A percentile compares a stretch with the other conserved stretches of the same genome.
Evolutionary conservation across 1,140 invertebrate species (phyloP).

Genomic region (Latrodectus geometricus): DNA sequence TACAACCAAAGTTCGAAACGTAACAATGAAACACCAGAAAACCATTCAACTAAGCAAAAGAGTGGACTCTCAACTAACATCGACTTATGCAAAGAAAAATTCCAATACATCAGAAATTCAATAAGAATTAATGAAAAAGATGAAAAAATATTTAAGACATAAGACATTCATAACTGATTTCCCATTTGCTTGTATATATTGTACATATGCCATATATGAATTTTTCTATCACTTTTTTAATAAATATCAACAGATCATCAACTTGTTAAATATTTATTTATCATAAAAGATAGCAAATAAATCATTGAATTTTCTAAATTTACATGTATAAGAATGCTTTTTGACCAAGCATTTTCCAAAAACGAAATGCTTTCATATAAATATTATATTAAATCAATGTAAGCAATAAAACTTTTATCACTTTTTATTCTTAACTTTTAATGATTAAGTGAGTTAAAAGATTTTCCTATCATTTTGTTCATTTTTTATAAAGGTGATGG

Average conservation of each 20-base stretch:
- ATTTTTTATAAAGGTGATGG: too few relatives aligned
- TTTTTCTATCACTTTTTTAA: not conserved
- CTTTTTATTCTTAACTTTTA: too few relatives aligned
- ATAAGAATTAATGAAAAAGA: not conserved
- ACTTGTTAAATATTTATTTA: not conserved
- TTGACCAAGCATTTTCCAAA: too few relatives aligned
- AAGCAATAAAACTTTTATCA: too few relatives aligned
- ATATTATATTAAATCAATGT: too few relatives aligned
- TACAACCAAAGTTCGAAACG: not conserved
- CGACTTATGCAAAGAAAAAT: not conserved
- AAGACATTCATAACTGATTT: not conserved
- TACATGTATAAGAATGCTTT: too few relatives aligned
- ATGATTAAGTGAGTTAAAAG: too few relatives aligned
- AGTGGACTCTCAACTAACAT: not conserved
- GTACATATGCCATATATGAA: not conserved
- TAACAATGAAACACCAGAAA: not conserved
- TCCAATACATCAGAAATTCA: not conserved
- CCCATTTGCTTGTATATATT: not conserved
- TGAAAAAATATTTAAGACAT: not conserved
- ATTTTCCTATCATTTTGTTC: too few relatives aligned
- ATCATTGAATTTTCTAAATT: too few relatives aligned
- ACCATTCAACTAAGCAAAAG: not conserved
- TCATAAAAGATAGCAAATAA: too few relatives aligned
- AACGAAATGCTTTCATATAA: too few relatives aligned
- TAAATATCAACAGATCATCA: not conserved